These are phyloP conservation scores for Hypercompe scribonia DNA, from an alignment of 2,888 invertebrate species.

Conservation along the genomic window DNA sequence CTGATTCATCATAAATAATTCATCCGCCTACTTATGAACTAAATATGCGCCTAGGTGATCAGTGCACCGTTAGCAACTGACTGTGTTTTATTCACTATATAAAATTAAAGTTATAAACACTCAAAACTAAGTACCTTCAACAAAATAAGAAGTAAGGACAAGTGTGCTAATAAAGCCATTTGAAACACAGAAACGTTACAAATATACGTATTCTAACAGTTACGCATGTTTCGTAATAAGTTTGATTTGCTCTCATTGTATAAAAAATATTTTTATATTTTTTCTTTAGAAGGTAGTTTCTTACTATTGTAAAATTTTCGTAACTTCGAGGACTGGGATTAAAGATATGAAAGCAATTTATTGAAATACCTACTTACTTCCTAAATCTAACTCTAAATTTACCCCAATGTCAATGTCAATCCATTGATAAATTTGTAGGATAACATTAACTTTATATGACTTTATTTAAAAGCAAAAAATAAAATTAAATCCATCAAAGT, in stretches of 20 bases:
- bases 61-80: not conserved
- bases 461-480: not conserved
- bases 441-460: not conserved
- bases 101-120: not conserved
- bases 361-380: not conserved
- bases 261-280: not conserved
- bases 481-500: too few species aligned
- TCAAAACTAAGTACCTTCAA: not conserved
- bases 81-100: not conserved
- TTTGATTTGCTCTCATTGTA: not conserved
- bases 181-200: not conserved
- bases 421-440: not conserved
- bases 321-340: not conserved
- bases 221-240: not conserved
- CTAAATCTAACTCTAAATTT: too few species aligned
- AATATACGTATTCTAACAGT: not conserved
- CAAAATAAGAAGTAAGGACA: not conserved
- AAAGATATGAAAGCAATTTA: not conserved
- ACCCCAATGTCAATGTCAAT: too few species aligned
- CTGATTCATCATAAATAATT: constrained; percentile 70
- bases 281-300: not conserved
- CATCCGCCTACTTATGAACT: constrained; percentile 43
- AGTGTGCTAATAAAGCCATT: not conserved
- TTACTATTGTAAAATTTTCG: not conserved
- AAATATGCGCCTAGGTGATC: constrained; percentile 10